phyloP scores from a whole-genome alignment of 2,113 vertebrate species.

The Bostrychus sinensis region DNA sequence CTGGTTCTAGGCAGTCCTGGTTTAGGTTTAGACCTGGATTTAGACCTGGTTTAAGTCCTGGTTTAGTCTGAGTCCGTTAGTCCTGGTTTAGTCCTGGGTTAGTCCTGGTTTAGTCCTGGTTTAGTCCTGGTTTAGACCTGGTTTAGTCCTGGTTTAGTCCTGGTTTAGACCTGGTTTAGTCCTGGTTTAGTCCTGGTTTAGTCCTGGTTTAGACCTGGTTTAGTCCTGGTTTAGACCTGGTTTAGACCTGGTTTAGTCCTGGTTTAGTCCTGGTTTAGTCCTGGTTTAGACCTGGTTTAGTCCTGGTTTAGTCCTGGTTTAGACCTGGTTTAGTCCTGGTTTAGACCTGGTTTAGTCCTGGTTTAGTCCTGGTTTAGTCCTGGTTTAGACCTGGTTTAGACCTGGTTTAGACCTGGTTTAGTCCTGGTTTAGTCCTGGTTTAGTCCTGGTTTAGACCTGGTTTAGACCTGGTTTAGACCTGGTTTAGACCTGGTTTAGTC shows the following conservation, averaged over 20 bases:
- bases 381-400: too few species aligned
- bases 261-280: not conserved
- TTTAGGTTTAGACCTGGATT: not conserved
- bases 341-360: too few species aligned
- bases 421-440: too few species aligned
- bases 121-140: not conserved
- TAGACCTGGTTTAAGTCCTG: not conserved
- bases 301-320: not conserved
- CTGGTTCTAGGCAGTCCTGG: not conserved
- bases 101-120: not conserved
- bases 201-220: not conserved
- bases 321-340: too few species aligned
- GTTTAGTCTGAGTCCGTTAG: not conserved
- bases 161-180: not conserved
- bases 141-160: not conserved
- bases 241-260: not conserved
- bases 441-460: not conserved
- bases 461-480: not conserved
- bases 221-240: not conserved
- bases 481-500: constrained; percentile 50
- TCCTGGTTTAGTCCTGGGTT: not conserved
- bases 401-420: not conserved
- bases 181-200: not conserved
- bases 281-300: not conserved
- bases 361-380: too few species aligned